A percentile compares a stretch with the other conserved stretches of the same genome.
Conservation (phyloP, 2,797 vertebrate genomes). For the Salarias fasciatus region DNA sequence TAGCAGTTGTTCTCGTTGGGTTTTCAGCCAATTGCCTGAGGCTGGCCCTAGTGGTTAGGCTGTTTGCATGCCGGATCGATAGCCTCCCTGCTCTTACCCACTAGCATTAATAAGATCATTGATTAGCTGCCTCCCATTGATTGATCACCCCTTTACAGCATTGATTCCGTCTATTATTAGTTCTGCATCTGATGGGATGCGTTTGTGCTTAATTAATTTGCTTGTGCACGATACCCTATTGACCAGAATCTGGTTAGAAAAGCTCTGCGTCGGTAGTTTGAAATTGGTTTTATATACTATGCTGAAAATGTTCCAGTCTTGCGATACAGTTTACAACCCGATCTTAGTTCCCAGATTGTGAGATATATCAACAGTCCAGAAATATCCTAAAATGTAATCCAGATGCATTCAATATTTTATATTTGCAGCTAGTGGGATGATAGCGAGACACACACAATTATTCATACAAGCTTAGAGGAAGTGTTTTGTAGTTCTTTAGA, state of each 20-base stretch:
- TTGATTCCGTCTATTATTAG: constrained; percentile 72
- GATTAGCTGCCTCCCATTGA: constrained; percentile 80
- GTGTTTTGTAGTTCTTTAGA: constrained; percentile 52
- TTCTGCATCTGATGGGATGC: constrained; percentile 52
- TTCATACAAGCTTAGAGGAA: constrained; percentile 37
- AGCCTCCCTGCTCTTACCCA: constrained; percentile 62
- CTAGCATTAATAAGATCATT: constrained; percentile 81
- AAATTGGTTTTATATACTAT: constrained; percentile 11
- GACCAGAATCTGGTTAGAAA: constrained; percentile 25
- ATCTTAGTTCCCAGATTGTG: constrained; percentile 4
- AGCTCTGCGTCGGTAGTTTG: constrained; percentile 4
- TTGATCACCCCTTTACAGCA: constrained; percentile 75
- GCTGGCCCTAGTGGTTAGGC: constrained; percentile 43
- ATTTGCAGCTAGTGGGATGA: constrained; percentile 19
- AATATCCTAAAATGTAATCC: constrained; percentile 1
- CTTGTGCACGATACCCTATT: constrained; percentile 37
- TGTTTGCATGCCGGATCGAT: constrained; percentile 78
- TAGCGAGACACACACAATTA: constrained; percentile 10
- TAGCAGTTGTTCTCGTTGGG: constrained; percentile 30
- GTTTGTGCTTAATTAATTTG: constrained; percentile 66
- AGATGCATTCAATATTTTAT: neutral
- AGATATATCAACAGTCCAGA: neutral
- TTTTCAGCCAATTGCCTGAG: constrained; percentile 43
- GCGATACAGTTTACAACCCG: constrained; percentile 1
- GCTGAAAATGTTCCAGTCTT: neutral